A percentile compares a stretch with the other conserved stretches of the same genome.
Evolutionary conservation across 2,113 vertebrate genomes (phyloP).

Genomic region (Terrapene triunguis): DNA sequence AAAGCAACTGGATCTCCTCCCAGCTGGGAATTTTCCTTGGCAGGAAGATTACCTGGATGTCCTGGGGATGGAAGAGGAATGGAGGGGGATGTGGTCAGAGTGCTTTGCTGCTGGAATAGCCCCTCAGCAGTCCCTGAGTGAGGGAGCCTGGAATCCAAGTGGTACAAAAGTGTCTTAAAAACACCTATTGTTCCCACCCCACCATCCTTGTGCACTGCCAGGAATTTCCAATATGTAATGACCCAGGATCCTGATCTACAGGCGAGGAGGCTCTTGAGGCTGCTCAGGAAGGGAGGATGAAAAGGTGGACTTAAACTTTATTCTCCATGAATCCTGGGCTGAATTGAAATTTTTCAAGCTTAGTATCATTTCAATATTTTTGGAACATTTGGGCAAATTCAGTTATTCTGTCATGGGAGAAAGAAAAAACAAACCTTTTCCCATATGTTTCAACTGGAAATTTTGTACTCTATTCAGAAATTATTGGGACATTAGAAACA

Average conservation of each 20-base stretch:
- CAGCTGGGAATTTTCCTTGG: neutral
- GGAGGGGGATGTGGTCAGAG: neutral
- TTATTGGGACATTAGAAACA: neutral
- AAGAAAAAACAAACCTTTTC: neutral
- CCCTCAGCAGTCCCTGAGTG: neutral
- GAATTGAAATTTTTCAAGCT: neutral
- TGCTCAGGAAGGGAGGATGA: neutral
- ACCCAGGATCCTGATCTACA: neutral
- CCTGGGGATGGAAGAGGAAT: neutral
- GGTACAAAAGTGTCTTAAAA: neutral
- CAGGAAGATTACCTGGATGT: neutral
- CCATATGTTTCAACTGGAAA: neutral
- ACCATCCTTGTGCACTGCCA: neutral
- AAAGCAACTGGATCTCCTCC: neutral
- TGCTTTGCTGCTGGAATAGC: neutral
- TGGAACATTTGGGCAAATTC: neutral
- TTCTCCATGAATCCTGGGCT: neutral
- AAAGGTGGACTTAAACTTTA: neutral
- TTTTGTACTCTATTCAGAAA: neutral
- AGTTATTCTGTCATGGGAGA: neutral
- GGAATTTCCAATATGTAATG: neutral
- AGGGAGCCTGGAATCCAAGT: neutral
- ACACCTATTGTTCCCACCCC: neutral
- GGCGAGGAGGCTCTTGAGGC: neutral
- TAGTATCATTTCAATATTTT: neutral